phyloP scores from a whole-genome alignment of 2,797 vertebrate genomes.

The Scleropages formosus region DNA sequence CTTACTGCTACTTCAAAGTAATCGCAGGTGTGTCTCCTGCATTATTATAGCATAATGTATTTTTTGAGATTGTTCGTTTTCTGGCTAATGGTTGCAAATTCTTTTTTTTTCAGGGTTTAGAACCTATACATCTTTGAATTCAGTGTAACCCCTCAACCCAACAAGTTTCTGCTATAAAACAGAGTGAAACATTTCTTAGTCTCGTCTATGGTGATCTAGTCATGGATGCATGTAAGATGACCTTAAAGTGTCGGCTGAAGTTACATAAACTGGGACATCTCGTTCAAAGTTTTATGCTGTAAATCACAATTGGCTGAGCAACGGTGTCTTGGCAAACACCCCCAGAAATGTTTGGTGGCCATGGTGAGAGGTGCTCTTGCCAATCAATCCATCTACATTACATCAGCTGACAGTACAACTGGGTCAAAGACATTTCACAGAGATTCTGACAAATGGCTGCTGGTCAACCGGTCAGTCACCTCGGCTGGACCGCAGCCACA shows the following conservation, averaged over 20 bases:
- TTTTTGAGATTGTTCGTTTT: no score
- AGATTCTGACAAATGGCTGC: neutral
- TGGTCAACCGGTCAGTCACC: neutral
- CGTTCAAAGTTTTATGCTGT: slow-evolving; percentile 1
- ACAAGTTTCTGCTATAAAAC: no score
- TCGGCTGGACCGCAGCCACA: neutral
- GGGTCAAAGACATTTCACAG: neutral
- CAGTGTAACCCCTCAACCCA: no score
- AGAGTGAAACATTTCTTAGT: no score
- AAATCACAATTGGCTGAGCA: slow-evolving; percentile 13
- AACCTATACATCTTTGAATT: no score
- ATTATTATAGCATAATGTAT: slow-evolving; percentile 18
- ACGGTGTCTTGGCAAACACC: no score
- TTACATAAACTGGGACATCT: slow-evolving; percentile 9
- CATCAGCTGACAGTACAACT: neutral
- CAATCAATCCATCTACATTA: slow-evolving; percentile 25
- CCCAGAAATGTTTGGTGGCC: no score
- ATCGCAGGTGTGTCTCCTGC: slow-evolving; percentile 9
- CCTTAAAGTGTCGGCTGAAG: neutral
- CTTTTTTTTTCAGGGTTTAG: no score
- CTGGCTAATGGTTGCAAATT: no score
- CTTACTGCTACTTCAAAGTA: no score
- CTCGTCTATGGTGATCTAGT: no score
- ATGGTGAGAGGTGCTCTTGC: no score
- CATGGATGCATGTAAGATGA: slow-evolving; percentile 1